These are phyloP conservation scores for Solen grandis DNA, from an alignment of 1,140 invertebrate species.

Conservation along the genomic window DNA sequence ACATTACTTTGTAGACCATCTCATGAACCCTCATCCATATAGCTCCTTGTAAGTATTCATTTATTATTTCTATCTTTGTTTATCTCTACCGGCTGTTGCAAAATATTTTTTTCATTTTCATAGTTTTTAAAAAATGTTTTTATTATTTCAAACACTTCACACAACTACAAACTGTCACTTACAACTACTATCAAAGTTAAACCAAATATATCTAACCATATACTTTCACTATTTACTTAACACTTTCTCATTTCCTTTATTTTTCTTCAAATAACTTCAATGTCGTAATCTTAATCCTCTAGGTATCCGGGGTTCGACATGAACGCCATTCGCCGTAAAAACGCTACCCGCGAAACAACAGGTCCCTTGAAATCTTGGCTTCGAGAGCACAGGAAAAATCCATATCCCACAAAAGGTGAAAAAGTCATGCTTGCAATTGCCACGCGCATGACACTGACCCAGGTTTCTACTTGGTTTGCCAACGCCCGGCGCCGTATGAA, in stretches of 20 bases:
- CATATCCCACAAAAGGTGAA: constrained; percentile 98
- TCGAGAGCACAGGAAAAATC: constrained; percentile 99
- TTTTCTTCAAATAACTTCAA: too few species aligned
- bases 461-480: constrained; percentile 83
- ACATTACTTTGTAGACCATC: constrained; percentile 46
- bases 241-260: too few species aligned
- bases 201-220: too few species aligned
- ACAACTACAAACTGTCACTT: too few species aligned
- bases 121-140: too few species aligned
- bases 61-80: too few species aligned
- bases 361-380: constrained; percentile 98
- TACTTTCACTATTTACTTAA: too few species aligned
- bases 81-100: too few species aligned
- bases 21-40: constrained; percentile 53
- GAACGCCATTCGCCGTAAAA: constrained; percentile 85
- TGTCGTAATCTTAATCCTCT: too few species aligned
- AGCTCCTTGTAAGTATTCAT: constrained; percentile 42
- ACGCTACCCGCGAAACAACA: constrained; percentile 97
- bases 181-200: too few species aligned
- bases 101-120: too few species aligned
- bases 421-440: constrained; percentile 99
- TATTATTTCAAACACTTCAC: too few species aligned
- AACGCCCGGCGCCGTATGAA: constrained; percentile 84
- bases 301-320: constrained; percentile 51
- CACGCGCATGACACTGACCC: constrained; percentile 99